These are phyloP conservation scores for Limnothrissa miodon DNA, from an alignment of 2,113 vertebrate species.

Conservation along the genomic window DNA sequence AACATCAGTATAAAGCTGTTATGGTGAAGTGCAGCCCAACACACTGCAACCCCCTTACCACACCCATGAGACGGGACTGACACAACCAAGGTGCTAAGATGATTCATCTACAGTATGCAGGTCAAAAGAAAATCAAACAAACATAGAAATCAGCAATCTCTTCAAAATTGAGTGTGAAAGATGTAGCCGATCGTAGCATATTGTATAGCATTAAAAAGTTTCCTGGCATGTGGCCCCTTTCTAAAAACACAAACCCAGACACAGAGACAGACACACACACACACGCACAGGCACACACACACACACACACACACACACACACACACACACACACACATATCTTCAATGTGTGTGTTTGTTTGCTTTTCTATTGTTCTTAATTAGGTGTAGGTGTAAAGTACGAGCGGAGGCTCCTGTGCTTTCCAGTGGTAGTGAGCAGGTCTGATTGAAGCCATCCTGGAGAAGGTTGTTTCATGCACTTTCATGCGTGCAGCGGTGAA, in stretches of 20 bases:
- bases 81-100: background rate
- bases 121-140: background rate
- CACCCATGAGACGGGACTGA: background rate
- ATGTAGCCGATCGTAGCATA: background rate
- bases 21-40: no score
- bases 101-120: no score
- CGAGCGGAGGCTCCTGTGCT: background rate
- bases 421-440: background rate
- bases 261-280: no score
- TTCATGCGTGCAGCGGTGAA: background rate
- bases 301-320: background rate
- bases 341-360: background rate
- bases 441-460: background rate
- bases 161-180: background rate
- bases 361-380: conserved; percentile 19
- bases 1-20: background rate
- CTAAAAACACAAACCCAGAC: no score
- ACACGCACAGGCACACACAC: no score
- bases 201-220: background rate
- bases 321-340: background rate
- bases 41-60: background rate
- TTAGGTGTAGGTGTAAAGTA: conserved; percentile 15
- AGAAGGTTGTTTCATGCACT: background rate
- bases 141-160: background rate
- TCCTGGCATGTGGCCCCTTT: no score